A percentile compares a stretch with the other conserved stretches of the same genome.
These are phyloP conservation scores for Morpho achilles DNA, from an alignment of 2,888 invertebrate genomes.

Conservation along the genomic window DNA sequence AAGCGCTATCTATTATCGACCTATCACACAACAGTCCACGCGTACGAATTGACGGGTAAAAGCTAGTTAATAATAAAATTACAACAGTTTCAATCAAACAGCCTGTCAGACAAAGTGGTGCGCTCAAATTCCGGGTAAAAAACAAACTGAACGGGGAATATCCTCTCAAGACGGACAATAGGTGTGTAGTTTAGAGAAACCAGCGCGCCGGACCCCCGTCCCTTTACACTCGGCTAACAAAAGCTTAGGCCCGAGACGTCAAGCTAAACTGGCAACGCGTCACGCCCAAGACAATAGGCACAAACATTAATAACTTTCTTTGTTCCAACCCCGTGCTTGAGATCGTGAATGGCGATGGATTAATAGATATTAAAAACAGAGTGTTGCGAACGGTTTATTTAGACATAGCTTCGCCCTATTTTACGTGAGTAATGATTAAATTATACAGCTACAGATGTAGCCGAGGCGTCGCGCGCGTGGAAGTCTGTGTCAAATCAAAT, in stretches of 20 bases:
- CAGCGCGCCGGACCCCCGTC: slow-evolving; percentile 40
- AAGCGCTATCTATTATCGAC: no score
- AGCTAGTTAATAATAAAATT: slow-evolving; percentile 3
- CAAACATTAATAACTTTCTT: slow-evolving; percentile 76
- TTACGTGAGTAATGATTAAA: neutral
- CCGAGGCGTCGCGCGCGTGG: no score
- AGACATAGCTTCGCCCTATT: neutral
- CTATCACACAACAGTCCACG: no score
- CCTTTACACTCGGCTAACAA: slow-evolving; percentile 30
- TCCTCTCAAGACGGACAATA: slow-evolving; percentile 57
- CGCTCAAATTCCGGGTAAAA: slow-evolving; percentile 32
- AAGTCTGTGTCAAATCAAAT: no score
- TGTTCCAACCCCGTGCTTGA: slow-evolving; percentile 47
- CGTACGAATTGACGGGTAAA: no score
- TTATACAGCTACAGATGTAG: no score
- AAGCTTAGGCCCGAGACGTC: slow-evolving; percentile 31
- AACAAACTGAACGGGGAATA: slow-evolving; percentile 37
- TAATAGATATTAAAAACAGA: slow-evolving; percentile 37
- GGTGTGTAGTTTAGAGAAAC: slow-evolving; percentile 59
- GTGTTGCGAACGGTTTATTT: slow-evolving; percentile 8
- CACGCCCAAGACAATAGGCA: slow-evolving; percentile 64
- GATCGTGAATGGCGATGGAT: slow-evolving; percentile 32
- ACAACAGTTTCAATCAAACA: slow-evolving; percentile 30
- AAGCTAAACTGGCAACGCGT: slow-evolving; percentile 43
- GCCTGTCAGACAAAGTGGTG: slow-evolving; percentile 30